Base-by-base conservation (phyloP, 2,888 invertebrate genomes). In the Orchestes rusci region DNA sequence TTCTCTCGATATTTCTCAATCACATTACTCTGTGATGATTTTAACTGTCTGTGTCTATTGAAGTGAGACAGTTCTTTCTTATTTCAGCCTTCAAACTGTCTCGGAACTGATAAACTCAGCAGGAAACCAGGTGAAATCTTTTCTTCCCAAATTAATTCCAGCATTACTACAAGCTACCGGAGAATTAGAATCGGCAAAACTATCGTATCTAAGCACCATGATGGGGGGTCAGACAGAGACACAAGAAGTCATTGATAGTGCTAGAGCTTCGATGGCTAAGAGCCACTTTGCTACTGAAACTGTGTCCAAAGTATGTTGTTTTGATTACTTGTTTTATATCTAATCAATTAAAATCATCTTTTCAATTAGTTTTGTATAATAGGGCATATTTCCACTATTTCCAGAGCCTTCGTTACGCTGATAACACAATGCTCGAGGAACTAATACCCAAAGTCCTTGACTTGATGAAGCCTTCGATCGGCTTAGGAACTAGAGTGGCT, bases 231-330 rank as follows among this genome's bases (percentile, higher is more conserved):
- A 84, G 53, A 74, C 77, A 39, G 80, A 82, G 33, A 75, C 81
- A 0, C 78, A 89, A 55, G 89, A 89, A 59, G 70, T 76, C 16
- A 74, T 91, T 0, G 93, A 94, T 64, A 82, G 79, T 52, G 76
- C 84, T 45, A 72, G 93, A 43, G 86, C 90, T 4, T 82, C 80
- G 41, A 82, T 84, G 1, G 88, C 90, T 0, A 82, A 84, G 58
- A 82, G 82, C 1, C 89, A 93, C 63, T 86, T 90, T 48, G 89
- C 92, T 47, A 89, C 88, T 52, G 90, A 92, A 59, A 88, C 90
- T 2, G 82, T 91, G 27, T 80, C 84, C 31, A 84, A 86, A 70
- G 86, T 84, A 62, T 55, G 56, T 34, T 33, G 17, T 17, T 29
- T 39, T n/a, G 4, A 18, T 23, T 18, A 34, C n/a, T 3, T 31